Conservation (phyloP, 2,797 vertebrate genomes). For the Liparis tanakae region DNA sequence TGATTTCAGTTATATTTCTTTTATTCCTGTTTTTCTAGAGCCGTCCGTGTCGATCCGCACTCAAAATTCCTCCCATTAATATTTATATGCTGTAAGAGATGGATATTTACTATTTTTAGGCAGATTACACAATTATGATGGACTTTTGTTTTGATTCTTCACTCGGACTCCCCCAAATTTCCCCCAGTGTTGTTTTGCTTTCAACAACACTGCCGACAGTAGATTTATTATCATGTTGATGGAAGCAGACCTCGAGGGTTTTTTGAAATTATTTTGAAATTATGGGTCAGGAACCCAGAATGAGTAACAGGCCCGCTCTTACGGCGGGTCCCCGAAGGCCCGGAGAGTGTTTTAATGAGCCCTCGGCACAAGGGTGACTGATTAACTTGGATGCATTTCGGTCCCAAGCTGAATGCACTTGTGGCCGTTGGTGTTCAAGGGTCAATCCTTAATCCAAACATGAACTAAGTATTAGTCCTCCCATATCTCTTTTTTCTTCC, state of each 20-base stretch:
- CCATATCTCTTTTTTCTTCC: neutral
- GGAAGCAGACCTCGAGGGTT: constrained; percentile 58
- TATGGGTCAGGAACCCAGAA: constrained; percentile 65
- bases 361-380: constrained; percentile 52
- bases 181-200: constrained; percentile 35
- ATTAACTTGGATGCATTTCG: constrained; percentile 63
- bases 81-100: constrained; percentile 22
- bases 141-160: constrained; percentile 6
- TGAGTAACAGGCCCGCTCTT: constrained; percentile 60
- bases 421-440: constrained; percentile 51
- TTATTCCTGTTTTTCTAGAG: constrained; percentile 13
- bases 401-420: constrained; percentile 54
- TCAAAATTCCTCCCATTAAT: constrained; percentile 4
- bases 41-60: neutral
- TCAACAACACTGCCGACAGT: constrained; percentile 33
- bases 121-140: constrained; percentile 21
- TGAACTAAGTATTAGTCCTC: constrained; percentile 46
- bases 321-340: constrained; percentile 50
- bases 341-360: constrained; percentile 62
- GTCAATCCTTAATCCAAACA: constrained; percentile 68
- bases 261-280: constrained; percentile 62
- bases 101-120: constrained; percentile 18
- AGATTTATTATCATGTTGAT: constrained; percentile 68
- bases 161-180: constrained; percentile 9
- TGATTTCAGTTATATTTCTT: constrained; percentile 8